phyloP scores from a whole-genome alignment of 2,113 vertebrate species.

The Bostrychus sinensis region DNA sequence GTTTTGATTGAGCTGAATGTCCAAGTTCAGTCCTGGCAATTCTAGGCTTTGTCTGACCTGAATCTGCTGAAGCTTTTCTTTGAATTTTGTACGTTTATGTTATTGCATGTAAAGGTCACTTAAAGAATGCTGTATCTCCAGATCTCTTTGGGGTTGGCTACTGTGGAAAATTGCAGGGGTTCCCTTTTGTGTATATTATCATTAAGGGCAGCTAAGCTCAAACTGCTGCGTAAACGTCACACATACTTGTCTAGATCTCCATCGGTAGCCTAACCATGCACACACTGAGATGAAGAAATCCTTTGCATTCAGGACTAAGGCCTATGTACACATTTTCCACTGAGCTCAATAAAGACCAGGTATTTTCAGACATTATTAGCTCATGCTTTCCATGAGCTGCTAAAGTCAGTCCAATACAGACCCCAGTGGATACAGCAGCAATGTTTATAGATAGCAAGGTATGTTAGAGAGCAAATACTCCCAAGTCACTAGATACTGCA shows the following conservation, averaged over 20 bases:
- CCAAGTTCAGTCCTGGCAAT: no score
- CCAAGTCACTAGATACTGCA: slow-evolving; percentile 56
- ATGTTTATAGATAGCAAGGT: slow-evolving; percentile 54
- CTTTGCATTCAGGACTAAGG: neutral
- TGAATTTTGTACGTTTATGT: neutral
- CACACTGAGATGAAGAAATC: slow-evolving; percentile 28
- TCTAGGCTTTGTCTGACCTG: no score
- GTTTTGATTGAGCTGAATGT: no score
- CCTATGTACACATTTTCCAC: slow-evolving; percentile 3
- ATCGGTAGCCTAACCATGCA: slow-evolving; percentile 51
- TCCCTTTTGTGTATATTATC: neutral
- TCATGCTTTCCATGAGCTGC: slow-evolving; percentile 21
- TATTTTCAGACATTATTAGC: slow-evolving; percentile 20
- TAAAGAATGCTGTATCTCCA: neutral
- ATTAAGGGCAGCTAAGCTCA: slow-evolving; percentile 12
- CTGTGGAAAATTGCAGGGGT: neutral
- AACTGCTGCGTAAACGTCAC: slow-evolving; percentile 53
- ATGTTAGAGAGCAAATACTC: slow-evolving; percentile 53
- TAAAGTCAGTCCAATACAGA: slow-evolving; percentile 6
- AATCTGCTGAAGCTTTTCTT: neutral
- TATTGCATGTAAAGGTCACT: neutral
- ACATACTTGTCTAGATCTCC: slow-evolving; percentile 56
- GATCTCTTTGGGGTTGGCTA: neutral
- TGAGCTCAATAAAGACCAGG: slow-evolving; percentile 6
- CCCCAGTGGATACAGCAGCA: slow-evolving; percentile 28